Evolutionary conservation across 2,113 vertebrate species (phyloP).

Genomic region (Zosterops lateralis): DNA sequence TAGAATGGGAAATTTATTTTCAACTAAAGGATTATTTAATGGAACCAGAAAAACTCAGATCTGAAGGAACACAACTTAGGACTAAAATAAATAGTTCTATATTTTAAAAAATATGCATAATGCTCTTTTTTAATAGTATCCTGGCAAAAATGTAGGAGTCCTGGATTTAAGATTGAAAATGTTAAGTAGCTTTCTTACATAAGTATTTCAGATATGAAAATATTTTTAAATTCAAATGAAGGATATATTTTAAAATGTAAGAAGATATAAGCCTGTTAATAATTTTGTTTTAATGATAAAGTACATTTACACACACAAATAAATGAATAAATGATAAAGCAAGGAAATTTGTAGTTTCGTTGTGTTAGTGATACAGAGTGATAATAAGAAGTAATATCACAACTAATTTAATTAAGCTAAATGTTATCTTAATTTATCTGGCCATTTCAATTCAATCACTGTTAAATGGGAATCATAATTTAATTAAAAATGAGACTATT

Average conservation of each 20-base stretch:
- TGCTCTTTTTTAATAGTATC: background rate
- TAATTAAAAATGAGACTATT: constrained; percentile 70
- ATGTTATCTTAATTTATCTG: constrained; percentile 61
- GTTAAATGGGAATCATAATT: constrained; percentile 46
- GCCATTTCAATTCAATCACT: constrained; percentile 60
- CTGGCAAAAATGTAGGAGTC: background rate
- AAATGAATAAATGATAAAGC: background rate
- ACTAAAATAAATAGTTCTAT: background rate
- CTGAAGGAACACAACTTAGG: background rate
- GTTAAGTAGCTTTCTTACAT: background rate
- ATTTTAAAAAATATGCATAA: background rate
- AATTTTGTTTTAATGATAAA: background rate
- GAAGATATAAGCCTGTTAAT: background rate
- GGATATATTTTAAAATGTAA: background rate
- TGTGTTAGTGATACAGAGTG: constrained; percentile 16
- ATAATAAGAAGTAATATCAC: constrained; percentile 41
- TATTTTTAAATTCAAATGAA: background rate
- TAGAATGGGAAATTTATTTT: background rate
- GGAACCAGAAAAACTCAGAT: background rate
- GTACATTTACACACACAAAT: background rate
- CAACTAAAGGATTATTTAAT: background rate
- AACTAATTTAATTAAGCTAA: constrained; percentile 68
- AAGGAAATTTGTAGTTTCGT: background rate
- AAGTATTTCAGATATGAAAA: background rate
- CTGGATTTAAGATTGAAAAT: background rate